A percentile compares a stretch with the other conserved stretches of the same genome.
Conservation (phyloP, 2,797 vertebrate species). For the Muscicapa comitata region DNA sequence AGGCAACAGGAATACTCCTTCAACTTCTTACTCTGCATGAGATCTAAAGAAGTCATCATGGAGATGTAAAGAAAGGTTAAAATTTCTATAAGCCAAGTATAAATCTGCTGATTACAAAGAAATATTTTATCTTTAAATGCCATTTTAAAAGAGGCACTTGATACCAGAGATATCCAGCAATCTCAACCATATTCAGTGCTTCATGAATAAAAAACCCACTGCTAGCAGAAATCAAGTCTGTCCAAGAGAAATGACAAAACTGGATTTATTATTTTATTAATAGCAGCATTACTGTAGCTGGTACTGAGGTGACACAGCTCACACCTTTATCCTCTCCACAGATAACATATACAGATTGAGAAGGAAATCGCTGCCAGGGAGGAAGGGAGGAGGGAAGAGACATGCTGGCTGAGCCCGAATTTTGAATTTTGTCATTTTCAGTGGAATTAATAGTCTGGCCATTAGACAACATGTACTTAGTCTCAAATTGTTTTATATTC, state of each 20-base stretch:
- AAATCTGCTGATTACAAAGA: slow-evolving; percentile 30
- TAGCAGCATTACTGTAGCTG: neutral
- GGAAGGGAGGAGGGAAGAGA: neutral
- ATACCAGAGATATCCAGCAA: neutral
- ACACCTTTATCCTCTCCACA: neutral
- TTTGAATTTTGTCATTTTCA: neutral
- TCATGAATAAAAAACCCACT: slow-evolving; percentile 11
- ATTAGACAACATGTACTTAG: neutral
- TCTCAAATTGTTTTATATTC: neutral
- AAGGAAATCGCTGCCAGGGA: neutral
- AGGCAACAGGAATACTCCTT: neutral
- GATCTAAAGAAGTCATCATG: neutral
- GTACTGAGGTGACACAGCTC: neutral
- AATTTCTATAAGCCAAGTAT: neutral
- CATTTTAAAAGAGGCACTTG: slow-evolving; percentile 6
- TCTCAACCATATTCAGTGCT: neutral
- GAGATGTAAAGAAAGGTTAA: slow-evolving; percentile 11
- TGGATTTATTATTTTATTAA: slow-evolving; percentile 50
- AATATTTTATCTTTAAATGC: neutral
- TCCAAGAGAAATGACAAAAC: neutral
- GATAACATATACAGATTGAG: neutral
- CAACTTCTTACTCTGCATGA: neutral
- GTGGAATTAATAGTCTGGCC: neutral
- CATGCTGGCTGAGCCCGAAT: neutral
- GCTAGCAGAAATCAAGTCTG: slow-evolving; percentile 12